phyloP scores from a whole-genome alignment of 2,113 vertebrate genomes.

The Microcebus jonahi region DNA sequence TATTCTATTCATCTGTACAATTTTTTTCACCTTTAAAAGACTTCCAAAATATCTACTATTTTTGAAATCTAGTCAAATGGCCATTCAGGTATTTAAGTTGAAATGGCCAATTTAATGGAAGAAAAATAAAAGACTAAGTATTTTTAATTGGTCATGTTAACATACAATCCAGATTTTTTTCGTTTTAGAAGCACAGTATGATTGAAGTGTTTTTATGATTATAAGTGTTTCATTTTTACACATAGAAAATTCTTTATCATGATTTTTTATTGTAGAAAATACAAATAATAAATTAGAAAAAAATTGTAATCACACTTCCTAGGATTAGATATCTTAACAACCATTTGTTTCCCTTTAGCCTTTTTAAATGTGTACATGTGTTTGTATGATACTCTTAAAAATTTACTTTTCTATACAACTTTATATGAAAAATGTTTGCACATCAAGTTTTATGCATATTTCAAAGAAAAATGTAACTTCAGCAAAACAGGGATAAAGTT shows the following conservation, averaged over 20 bases:
- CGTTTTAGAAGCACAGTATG: neutral
- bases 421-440: neutral
- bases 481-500: neutral
- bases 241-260: neutral
- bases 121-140: neutral
- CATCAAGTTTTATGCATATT: neutral
- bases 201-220: neutral
- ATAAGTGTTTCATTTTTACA: neutral
- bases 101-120: neutral
- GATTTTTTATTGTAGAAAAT: neutral
- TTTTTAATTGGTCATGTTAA: neutral
- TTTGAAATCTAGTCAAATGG: neutral
- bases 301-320: neutral
- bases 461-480: neutral
- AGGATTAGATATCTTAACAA: neutral
- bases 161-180: neutral
- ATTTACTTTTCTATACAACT: neutral
- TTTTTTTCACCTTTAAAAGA: neutral
- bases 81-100: neutral
- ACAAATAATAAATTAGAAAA: neutral
- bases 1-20: neutral
- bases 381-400: neutral
- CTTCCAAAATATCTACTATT: neutral
- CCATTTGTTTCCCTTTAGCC: neutral
- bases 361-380: neutral